These are phyloP conservation scores for Pseudorhiza aurosa DNA, from an alignment of 30 jellyfish, hydroid and myxozoan species.

Conservation along the genomic window DNA sequence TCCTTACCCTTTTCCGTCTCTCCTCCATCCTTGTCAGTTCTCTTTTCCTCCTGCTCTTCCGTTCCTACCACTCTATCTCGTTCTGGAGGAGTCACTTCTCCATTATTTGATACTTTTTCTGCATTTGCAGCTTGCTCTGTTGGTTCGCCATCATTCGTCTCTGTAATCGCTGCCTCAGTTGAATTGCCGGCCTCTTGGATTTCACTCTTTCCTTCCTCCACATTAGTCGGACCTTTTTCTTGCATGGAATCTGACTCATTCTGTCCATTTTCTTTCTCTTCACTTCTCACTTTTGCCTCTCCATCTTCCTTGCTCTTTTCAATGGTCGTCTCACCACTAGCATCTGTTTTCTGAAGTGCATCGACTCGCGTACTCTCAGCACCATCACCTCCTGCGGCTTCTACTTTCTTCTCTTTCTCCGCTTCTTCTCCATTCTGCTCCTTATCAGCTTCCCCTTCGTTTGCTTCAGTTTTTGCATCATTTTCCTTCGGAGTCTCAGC, in stretches of 20 bases:
- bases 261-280: not conserved
- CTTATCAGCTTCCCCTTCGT: not conserved
- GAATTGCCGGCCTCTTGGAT: no score
- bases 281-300: not conserved
- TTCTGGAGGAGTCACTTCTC: no score
- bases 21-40: not conserved
- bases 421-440: not conserved
- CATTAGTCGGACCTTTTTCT: not conserved
- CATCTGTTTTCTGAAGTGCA: not conserved
- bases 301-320: not conserved
- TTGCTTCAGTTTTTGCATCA: not conserved
- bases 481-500: not conserved
- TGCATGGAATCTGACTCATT: not conserved
- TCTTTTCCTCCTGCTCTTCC: not conserved
- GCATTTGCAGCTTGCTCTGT: no score
- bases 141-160: no score
- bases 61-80: not conserved
- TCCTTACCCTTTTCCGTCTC: not conserved
- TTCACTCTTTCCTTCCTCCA: no score
- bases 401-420: not conserved
- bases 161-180: no score
- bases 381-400: not conserved
- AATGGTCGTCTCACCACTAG: not conserved
- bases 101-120: no score
- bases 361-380: not conserved